A percentile compares a stretch with the other conserved stretches of the same genome.
These are phyloP conservation scores for Gymnoscopelus microlampas DNA, from an alignment of 2,797 vertebrate species.

Conservation along the genomic window DNA sequence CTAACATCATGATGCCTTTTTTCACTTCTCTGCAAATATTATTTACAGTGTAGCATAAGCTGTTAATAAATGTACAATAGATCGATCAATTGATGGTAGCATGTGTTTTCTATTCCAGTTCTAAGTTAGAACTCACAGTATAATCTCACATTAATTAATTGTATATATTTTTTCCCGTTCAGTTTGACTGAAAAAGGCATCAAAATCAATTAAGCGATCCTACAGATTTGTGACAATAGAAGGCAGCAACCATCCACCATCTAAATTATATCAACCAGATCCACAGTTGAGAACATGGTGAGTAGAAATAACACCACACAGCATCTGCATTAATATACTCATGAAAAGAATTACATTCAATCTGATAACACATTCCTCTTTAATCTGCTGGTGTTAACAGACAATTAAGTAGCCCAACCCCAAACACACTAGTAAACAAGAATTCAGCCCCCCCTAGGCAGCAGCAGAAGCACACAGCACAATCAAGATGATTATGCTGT, in stretches of 20 bases:
- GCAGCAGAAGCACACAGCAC: neutral
- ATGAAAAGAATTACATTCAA: too few species aligned
- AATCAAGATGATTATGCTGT: slow-evolving; percentile 4
- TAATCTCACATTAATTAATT: neutral
- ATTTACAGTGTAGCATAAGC: neutral
- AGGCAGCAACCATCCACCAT: neutral
- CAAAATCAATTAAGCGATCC: neutral
- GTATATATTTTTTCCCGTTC: neutral
- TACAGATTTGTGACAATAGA: neutral
- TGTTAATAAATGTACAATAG: too few species aligned
- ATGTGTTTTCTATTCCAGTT: neutral
- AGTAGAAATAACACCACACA: neutral
- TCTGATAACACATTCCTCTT: too few species aligned
- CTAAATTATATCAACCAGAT: neutral
- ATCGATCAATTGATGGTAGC: too few species aligned
- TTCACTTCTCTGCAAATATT: too few species aligned
- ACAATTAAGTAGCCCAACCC: too few species aligned
- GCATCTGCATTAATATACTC: neutral
- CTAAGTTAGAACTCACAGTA: too few species aligned
- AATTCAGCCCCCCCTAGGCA: neutral
- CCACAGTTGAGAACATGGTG: slow-evolving; percentile 1
- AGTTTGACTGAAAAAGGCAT: neutral
- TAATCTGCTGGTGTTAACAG: too few species aligned
- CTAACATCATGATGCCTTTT: too few species aligned
- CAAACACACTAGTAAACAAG: neutral